Evolutionary conservation across 2,113 vertebrate genomes (phyloP).

Genomic region (Trogon melanurus): DNA sequence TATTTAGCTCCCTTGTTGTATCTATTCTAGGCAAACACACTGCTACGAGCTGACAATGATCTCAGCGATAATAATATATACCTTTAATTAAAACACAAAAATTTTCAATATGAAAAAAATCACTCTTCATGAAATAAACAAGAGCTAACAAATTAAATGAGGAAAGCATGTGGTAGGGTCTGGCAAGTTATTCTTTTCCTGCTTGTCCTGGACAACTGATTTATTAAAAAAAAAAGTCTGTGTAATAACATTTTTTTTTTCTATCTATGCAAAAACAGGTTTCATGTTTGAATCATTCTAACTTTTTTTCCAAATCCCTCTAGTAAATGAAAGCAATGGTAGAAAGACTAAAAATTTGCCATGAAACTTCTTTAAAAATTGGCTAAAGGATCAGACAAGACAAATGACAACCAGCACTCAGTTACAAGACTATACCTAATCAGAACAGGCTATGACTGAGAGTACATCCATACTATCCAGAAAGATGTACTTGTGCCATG

Average conservation of each 20-base stretch:
- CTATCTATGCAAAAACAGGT: not conserved
- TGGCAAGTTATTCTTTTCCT: not conserved
- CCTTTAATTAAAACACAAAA: conserved; percentile 19
- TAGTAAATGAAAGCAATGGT: not conserved
- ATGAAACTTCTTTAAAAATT: not conserved
- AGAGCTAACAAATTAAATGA: not conserved
- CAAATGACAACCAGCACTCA: not conserved
- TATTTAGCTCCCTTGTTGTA: not conserved
- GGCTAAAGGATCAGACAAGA: not conserved
- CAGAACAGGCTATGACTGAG: not conserved
- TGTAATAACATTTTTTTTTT: not conserved
- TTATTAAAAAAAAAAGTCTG: not conserved
- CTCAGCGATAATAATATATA: not conserved
- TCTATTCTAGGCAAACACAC: not conserved
- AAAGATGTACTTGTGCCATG: not conserved
- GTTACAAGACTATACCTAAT: not conserved
- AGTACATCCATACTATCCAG: not conserved
- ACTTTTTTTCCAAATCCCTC: not conserved
- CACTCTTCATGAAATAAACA: not conserved
- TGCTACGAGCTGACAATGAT: not conserved
- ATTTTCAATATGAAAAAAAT: not conserved
- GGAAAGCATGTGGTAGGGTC: not conserved
- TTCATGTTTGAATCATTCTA: not conserved
- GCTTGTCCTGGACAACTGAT: not conserved
- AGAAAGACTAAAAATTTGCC: not conserved